Base-by-base conservation (phyloP, 2,888 invertebrate species). In the Eudemis profundana region DNA sequence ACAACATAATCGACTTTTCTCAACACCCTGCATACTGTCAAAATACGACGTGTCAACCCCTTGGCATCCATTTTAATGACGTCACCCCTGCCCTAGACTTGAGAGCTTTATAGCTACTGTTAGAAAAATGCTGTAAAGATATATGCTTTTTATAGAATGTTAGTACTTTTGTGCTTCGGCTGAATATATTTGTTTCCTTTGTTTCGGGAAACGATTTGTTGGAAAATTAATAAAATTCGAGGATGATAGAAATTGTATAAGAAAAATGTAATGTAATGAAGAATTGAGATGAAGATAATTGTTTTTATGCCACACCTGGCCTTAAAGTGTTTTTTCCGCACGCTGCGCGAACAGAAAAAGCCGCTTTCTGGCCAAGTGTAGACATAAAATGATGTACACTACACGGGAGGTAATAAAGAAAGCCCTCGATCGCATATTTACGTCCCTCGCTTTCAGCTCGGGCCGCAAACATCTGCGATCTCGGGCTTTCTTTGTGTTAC, bases 61-160 rank as follows among this genome's bases (percentile, higher is more conserved):
- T 74, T 78, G 74, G 72, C 83, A 85, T 86, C 76, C 78, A 86
- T 86, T 86, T 87, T 87, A 87, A 87, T 86, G 86, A 85, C 84
- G 78, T 79, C 85, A 82, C 80, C 82, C 85, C 79, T 75, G 73
- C 66, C 71, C 64, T 67, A 73, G 76, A 74, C 84, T 85, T 83
- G 76, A 81, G 77, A 77, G 76, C 78, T 77, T 75, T 70, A 69
- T 62, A 15, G 15, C 14, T 15, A 49, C 38, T n/a, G 15, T 27
- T n/a, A 21, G 46, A 46, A 46, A 4, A 46, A 46, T 4, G 21
- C 19, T n/a, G 21, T 21, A n/a, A 46, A 21, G 12, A 44, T 15
- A 44, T 19, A 4, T 44, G 44, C 44, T 1, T 19, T 4, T 19
- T 8, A 19, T 8, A 19, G 19, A 19, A 10, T 12, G 4, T 12